Evolutionary conservation across 2,113 vertebrate species (phyloP).

Genomic region (Trogon surrucura): DNA sequence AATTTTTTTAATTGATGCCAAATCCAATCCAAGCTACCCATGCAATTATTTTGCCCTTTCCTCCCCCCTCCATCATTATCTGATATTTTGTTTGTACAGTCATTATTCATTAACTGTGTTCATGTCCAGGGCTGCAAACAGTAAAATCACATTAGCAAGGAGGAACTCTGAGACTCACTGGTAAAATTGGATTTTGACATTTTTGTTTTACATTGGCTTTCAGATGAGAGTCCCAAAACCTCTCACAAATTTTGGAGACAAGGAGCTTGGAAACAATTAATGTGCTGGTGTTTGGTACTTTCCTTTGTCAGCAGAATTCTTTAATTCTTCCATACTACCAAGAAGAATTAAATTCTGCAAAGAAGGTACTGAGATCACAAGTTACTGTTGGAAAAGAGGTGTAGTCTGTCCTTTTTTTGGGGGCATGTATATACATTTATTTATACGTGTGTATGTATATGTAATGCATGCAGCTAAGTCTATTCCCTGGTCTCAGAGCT

Average conservation of each 20-base stretch:
- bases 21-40: slow-evolving; percentile 3
- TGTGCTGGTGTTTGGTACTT: not conserved
- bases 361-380: not conserved
- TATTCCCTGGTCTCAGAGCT: not conserved
- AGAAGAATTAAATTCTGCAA: not conserved
- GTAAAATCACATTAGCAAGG: not conserved
- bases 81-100: slow-evolving; percentile 51
- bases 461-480: not conserved
- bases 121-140: slow-evolving; percentile 16
- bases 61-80: slow-evolving; percentile 26
- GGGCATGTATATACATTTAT: fast-evolving
- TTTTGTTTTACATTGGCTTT: not conserved
- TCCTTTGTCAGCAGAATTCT: not conserved
- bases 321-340: not conserved
- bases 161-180: not conserved
- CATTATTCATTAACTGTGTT: slow-evolving; percentile 50
- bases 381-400: not conserved
- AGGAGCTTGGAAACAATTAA: not conserved
- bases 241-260: not conserved
- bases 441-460: fast-evolving
- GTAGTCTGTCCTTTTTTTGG: not conserved
- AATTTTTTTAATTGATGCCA: slow-evolving; percentile 26
- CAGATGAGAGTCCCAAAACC: not conserved
- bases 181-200: not conserved
- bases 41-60: not conserved